These are phyloP conservation scores for Drosophila affinis DNA, from an alignment of 2,888 invertebrate genomes.

Conservation along the genomic window DNA sequence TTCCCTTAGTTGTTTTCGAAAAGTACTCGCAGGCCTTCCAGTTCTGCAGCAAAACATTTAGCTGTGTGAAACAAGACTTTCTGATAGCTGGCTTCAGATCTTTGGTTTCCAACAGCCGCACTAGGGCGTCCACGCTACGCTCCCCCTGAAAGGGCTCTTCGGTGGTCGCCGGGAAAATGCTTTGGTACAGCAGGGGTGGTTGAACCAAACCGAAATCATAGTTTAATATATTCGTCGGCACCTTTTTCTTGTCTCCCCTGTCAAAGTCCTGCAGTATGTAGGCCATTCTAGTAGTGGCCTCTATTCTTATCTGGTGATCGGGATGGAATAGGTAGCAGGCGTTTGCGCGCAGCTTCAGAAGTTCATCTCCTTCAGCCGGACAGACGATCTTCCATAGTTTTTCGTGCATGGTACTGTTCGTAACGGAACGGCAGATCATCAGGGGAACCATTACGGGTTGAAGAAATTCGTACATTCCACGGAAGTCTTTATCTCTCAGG, in stretches of 20 bases:
- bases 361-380: conserved; percentile 68
- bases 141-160: conserved; percentile 15
- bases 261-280: conserved; percentile 67
- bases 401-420: conserved; percentile 36
- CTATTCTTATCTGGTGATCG: conserved; percentile 60
- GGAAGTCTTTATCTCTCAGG: conserved; percentile 63
- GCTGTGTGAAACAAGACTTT: conserved; percentile 79
- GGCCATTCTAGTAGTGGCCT: conserved; percentile 71
- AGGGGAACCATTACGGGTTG: conserved; percentile 67
- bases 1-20: neutral
- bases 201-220: conserved; percentile 73
- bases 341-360: conserved; percentile 75
- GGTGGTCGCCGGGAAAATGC: conserved; percentile 63
- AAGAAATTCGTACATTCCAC: conserved; percentile 66
- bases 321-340: conserved; percentile 77
- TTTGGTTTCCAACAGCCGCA: conserved; percentile 71
- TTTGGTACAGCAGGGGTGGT: conserved; percentile 60
- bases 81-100: conserved; percentile 79
- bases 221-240: conserved; percentile 69
- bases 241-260: conserved; percentile 45
- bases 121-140: conserved; percentile 63
- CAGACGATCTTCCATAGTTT: conserved; percentile 70
- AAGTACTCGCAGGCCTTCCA: conserved; percentile 60
- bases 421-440: conserved; percentile 62
- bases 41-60: conserved; percentile 79